Evolutionary conservation across 1,140 invertebrate species (phyloP), one percentile per base, ranked within the genome.

Genomic region (Trissolcus basalis): DNA sequence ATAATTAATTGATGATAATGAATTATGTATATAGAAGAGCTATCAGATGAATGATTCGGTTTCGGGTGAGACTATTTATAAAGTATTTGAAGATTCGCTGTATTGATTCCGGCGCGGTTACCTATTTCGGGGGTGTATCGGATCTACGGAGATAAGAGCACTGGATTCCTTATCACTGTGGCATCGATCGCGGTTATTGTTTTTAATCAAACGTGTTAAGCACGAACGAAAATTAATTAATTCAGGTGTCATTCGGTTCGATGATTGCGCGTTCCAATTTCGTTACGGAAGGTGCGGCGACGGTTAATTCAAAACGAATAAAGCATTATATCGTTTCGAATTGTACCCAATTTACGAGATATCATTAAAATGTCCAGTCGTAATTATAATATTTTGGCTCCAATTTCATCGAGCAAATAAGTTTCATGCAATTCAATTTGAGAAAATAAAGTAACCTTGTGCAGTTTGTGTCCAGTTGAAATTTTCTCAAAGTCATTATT

Each of bases 181-280:
- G 0, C 13, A 54, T 55, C 44, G 15, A 55, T 49, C 13, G 45
- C 16, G 16, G 19, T 55, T 56, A 49, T 65, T 56, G 51, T 65
- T 65, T 65, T 56, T 50, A 55, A 65, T 65, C 49, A 48, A 49
- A 56, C 53, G 44, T 56, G 32, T 67, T 43, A 35, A 50, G 43
- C 45, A 7, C n/a, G 39, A 43, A 41, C 15, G 33, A 65, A 55
- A 67, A 44, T 67, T 56, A 67, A 56, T 67, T 58, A 67, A 67
- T 56, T 54, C 13, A 16, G 19, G 1, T 48, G 47, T 14, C 49
- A 63, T 53, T 63, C 51, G n/a, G 47, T 15, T 39, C 47, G 56
- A 59, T 15, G 50, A 51, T 10, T 35, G 13, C 48, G 0, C 48
- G 32, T 35, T 50, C 48, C 32, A n/a, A 50, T 8, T 35, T 50